Evolutionary conservation across 37 sponge, comb jelly and placozoan species (phyloP), one percentile per base, ranked within the genome.

Genomic region (Mnemiopsis leidyi): DNA sequence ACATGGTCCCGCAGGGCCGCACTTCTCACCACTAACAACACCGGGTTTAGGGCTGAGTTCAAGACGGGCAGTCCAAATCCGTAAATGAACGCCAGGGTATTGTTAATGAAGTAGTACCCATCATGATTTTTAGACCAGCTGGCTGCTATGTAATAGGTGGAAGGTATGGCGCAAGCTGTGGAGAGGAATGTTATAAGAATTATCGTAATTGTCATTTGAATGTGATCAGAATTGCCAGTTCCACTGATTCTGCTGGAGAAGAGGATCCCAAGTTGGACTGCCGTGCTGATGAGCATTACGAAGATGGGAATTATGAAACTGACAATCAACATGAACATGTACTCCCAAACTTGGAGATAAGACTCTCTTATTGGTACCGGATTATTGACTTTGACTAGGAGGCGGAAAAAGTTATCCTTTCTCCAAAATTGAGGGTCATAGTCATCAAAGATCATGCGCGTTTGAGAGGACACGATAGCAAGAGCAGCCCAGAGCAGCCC

Each of bases 51-150:
- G 5, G 90, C 90, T 20, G 90, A 85, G 48, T 85, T 85, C 23
- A 85, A 37, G 1, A 85, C 90, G 23, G 90, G 90, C 29, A 85
- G 23, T n/a, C 40, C 90, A 85, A 85, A 85, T 13, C 90, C 90
- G 36, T 85, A 85, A 13, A 85, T 5, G 24, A 85, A 85, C 61
- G 61, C 90, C 48, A 39, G 90, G 40, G n/a, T 40, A 18, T 48
- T 48, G 61, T 48, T 13, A 13, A 18, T 13, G 0, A 39, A 26
- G 1, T 23, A 20, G 9, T 85, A 37, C 23, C 61, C n/a, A 40
- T 16, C 3, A 3, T 28, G 13, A 23, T 23, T 40, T 61, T 29
- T 39, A 1, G 29, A 23, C 90, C 90, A 85, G 3, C 90, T 25
- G 3, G 23, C 24, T n/a, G 90, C 40, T 3, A 85, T 33, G 35